These are phyloP conservation scores for Nesoenas mayeri DNA, from an alignment of 2,113 vertebrate genomes.

Conservation along the genomic window DNA sequence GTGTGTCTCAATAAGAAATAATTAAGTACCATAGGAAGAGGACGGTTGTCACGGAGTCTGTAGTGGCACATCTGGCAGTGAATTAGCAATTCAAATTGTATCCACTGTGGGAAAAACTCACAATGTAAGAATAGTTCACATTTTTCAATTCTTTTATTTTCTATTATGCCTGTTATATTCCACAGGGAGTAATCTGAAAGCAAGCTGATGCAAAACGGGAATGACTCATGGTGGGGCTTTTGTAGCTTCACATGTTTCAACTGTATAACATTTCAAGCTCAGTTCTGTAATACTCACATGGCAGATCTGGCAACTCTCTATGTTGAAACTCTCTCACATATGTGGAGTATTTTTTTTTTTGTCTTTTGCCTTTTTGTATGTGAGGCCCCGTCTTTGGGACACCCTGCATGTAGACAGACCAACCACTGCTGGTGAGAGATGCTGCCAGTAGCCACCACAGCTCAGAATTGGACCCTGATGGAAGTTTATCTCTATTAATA, in stretches of 20 bases:
- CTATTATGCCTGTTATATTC: slow-evolving; percentile 35
- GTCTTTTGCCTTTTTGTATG: not conserved
- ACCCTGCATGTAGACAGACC: not conserved
- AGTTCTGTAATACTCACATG: not conserved
- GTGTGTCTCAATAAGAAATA: not conserved
- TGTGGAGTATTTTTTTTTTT: not conserved
- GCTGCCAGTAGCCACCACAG: not conserved
- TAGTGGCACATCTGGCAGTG: not conserved
- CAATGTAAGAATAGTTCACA: not conserved
- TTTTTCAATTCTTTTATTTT: slow-evolving; percentile 37
- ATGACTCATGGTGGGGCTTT: not conserved
- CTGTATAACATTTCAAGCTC: not conserved
- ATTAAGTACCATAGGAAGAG: not conserved
- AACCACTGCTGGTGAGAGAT: rapidly evolving
- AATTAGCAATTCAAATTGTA: slow-evolving; percentile 33
- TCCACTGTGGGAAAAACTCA: slow-evolving; percentile 16
- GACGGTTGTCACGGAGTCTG: not conserved
- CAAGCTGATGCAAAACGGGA: not conserved
- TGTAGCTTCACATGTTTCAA: not conserved
- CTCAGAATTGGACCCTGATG: not conserved
- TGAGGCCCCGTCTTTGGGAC: not conserved
- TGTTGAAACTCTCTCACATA: not conserved
- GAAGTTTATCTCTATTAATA: not conserved
- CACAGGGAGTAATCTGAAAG: slow-evolving; percentile 24
- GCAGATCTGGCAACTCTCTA: not conserved